Conservation (phyloP, 2,797 vertebrate genomes). For the Furcifer pardalis region DNA sequence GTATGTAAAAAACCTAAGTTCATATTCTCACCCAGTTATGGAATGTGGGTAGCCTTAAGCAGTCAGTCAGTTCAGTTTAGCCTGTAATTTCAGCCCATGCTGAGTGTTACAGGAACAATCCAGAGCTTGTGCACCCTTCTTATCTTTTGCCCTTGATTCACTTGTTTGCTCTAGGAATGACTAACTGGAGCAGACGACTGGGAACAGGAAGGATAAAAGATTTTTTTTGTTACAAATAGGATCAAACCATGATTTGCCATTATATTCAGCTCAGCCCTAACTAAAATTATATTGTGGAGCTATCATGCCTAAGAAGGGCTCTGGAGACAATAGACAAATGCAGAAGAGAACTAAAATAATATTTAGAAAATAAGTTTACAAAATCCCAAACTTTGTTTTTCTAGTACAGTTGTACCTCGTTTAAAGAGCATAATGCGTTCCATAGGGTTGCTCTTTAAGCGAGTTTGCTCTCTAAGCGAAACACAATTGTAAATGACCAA, state of each 20-base stretch:
- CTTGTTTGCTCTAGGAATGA: neutral
- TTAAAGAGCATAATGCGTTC: no score
- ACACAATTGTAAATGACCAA: no score
- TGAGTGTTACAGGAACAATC: neutral
- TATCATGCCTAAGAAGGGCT: no score
- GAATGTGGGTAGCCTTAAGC: neutral
- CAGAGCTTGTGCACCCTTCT: neutral
- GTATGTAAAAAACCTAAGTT: neutral
- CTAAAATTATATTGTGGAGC: neutral
- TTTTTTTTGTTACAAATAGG: neutral
- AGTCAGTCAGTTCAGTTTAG: neutral
- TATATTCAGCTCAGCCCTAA: neutral
- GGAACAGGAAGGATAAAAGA: neutral
- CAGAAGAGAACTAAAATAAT: neutral
- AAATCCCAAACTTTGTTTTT: neutral
- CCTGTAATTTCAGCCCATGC: neutral
- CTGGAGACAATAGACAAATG: neutral
- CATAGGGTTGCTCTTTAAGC: no score
- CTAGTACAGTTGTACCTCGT: no score
- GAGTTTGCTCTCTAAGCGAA: no score
- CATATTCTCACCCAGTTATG: neutral
- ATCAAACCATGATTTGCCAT: neutral
- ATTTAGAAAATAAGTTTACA: neutral
- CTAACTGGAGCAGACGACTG: neutral
- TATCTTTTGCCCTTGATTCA: neutral